Evolutionary conservation across 2,113 vertebrate species (phyloP), one percentile per base, ranked within the genome.

Genomic region (Todiramphus saurophagus): DNA sequence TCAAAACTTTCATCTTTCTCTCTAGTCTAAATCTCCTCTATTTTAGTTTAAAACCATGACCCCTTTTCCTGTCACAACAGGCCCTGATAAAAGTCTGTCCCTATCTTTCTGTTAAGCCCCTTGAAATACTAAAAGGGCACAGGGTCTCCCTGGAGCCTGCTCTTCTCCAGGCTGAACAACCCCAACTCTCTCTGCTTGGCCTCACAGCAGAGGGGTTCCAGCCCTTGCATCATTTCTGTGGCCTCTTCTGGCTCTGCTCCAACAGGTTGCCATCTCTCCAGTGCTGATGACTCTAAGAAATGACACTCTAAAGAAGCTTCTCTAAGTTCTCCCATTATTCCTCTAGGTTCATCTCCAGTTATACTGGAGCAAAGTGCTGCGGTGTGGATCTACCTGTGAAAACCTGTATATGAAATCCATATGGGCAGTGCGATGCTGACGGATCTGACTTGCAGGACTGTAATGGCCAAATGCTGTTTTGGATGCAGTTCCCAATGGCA

Each of bases 371-470:
- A 23, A 70, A 77, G 35, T 17, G 23, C 62, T 43, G 50, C 1
- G 2, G 30, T 4, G 7, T 10, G 30, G 55, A n/a, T 56, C 63
- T 53, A 16, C 39, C 63, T n/a, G 30, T 25, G 33, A 41, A 41
- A 69, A 10, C 28, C 23, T 5, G 17, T 10, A 15, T 4, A 17
- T 7, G 46, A 62, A 53, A 55, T 30, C 28, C 28, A 5, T 2
- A 3, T 0, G 5, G 25, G 25, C 46, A 56, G 24, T 5, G 16
- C 0, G 5, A 27, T 7, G 64, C 30, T 18, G 63, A 48, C 17
- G 19, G 70, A 48, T 30, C 17, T 56, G 56, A n/a, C 48, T 39
- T 19, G 31, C 43, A 67, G 30, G 30, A 56, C 58, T 41, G 30
- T 31, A 51, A 51, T 8, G 53, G 25, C 31, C 50, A 73, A 58